A percentile compares a stretch with the other conserved stretches of the same genome.
phyloP scores from a whole-genome alignment of 2,113 vertebrate genomes.

The Okapia johnstoni region DNA sequence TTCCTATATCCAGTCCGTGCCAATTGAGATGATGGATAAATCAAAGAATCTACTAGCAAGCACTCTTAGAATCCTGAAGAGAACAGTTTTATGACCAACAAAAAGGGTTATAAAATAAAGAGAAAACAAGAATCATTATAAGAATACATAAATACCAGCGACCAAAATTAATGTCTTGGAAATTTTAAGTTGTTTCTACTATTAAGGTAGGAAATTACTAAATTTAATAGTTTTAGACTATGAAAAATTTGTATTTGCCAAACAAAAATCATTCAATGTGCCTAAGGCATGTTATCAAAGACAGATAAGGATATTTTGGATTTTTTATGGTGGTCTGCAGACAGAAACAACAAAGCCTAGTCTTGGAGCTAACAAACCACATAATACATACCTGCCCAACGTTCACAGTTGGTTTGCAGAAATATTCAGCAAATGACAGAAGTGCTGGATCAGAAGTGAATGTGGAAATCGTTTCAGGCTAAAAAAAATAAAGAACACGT shows the following conservation, averaged over 20 bases:
- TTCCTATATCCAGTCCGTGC: background rate
- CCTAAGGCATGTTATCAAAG: background rate
- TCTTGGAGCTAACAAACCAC: background rate
- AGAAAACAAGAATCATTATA: background rate
- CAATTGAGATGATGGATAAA: background rate
- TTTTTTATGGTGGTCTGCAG: background rate
- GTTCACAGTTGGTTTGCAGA: conserved; percentile 90
- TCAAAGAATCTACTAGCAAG: background rate
- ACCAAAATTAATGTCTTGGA: background rate
- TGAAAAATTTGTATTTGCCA: background rate
- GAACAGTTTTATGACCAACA: background rate
- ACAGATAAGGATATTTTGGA: background rate
- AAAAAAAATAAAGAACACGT: conserved; percentile 50
- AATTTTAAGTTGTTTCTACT: conserved; percentile 9
- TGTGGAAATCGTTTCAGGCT: conserved; percentile 96
- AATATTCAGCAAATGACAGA: conserved; percentile 95
- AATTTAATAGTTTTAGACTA: conserved; percentile 11
- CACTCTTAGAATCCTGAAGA: background rate
- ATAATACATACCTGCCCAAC: conserved; percentile 84
- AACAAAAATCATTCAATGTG: background rate
- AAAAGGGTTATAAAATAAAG: background rate
- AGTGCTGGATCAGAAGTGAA: conserved; percentile 96
- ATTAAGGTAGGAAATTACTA: background rate
- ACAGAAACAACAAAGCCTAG: background rate
- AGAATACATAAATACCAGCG: background rate